These are phyloP conservation scores for Argya squamiceps DNA, from an alignment of 2,797 vertebrate species.

Conservation along the genomic window DNA sequence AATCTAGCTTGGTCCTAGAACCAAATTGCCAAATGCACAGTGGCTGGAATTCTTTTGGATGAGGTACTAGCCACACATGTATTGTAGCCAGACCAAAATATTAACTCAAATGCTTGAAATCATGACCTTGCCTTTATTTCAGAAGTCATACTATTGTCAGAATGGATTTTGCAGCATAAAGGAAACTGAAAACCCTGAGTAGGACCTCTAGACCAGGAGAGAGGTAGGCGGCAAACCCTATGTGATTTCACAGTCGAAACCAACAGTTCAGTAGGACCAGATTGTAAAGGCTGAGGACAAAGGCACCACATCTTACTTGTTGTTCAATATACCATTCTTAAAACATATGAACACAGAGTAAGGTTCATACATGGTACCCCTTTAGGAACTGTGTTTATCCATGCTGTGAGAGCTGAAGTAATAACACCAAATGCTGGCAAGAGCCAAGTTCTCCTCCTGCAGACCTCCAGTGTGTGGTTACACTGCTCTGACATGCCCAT, in stretches of 20 bases:
- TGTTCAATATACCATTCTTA: neutral
- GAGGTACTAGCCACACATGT: accelerated
- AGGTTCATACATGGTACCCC: accelerated
- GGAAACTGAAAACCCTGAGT: neutral
- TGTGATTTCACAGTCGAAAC: neutral
- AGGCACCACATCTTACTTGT: neutral
- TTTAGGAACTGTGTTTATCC: neutral
- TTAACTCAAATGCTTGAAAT: neutral
- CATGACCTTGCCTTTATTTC: neutral
- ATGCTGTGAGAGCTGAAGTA: neutral
- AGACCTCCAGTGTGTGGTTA: neutral
- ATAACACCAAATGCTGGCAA: neutral
- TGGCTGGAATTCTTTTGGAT: neutral
- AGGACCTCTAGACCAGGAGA: neutral
- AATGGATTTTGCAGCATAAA: neutral
- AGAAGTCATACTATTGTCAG: neutral
- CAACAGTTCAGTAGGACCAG: neutral
- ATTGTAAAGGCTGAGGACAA: neutral
- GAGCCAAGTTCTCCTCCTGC: neutral
- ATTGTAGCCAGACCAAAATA: neutral
- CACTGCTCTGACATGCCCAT: neutral
- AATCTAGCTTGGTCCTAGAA: neutral
- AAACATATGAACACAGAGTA: neutral
- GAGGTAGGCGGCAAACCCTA: neutral
- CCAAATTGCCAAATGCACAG: neutral